A percentile compares a stretch with the other conserved stretches of the same genome.
These are phyloP conservation scores for Caenorhabditis sp. DNA, from an alignment of 2,888 invertebrate genomes.

Conservation along the genomic window DNA sequence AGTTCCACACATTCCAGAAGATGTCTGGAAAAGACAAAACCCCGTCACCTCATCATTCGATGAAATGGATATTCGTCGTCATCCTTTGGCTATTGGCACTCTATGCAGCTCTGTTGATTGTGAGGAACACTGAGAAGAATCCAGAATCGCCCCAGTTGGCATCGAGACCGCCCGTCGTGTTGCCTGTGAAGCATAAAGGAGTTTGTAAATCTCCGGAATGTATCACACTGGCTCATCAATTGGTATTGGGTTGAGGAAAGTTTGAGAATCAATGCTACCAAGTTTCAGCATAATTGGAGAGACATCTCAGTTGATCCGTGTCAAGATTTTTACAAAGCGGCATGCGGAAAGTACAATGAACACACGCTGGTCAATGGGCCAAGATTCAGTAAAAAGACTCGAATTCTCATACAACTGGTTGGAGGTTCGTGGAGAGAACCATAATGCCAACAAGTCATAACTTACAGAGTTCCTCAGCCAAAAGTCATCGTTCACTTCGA, in stretches of 20 bases:
- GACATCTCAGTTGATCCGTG: conserved; percentile 80
- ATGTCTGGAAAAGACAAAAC: conserved; percentile 7
- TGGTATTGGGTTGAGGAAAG: not conserved
- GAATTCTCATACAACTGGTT: not conserved
- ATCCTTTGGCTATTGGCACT: not conserved
- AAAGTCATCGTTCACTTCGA: not conserved
- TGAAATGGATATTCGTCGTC: not conserved
- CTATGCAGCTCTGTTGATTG: not conserved
- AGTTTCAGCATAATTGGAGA: conserved; percentile 80
- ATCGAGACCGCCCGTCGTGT: no score
- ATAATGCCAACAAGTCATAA: not conserved
- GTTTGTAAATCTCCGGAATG: conserved; percentile 10
- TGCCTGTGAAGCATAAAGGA: not conserved
- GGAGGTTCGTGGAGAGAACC: not conserved
- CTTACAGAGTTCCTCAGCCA: not conserved
- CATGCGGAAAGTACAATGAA: not conserved
- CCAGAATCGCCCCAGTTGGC: no score
- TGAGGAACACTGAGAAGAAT: not conserved
- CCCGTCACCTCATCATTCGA: no score
- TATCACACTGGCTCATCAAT: conserved; percentile 8
- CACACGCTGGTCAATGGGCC: not conserved
- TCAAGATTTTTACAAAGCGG: not conserved
- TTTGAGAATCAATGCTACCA: not conserved
- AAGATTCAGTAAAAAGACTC: not conserved
- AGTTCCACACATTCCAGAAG: not conserved